Base-by-base conservation (phyloP, 2,888 invertebrate species). In the Trimorus sp. region DNA sequence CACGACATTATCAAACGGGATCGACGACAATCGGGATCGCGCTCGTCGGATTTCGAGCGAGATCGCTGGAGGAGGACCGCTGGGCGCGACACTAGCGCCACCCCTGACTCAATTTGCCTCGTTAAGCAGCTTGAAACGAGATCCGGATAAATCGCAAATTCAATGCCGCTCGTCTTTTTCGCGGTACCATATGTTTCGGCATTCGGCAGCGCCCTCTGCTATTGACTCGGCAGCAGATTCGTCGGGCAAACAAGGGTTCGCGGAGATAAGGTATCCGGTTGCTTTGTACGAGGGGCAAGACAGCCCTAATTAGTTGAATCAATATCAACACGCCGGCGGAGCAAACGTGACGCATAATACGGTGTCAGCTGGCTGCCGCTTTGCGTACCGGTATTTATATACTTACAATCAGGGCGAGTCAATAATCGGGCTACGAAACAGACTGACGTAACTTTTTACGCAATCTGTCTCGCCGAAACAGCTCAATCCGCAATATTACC, bases 261-360 rank as follows among this genome's bases (percentile, higher is more conserved):
- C 60, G 60, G 42, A 76, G 76, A 73, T 79, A 82, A 82, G 78
- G 78, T 82, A 82, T 77, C 83, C 65, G 54, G 66, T 71, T 59
- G 76, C 79, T 79, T 79, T 71, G 62, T 12, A 42, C 79, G 53
- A 63, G 59, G 79, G 79, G 73, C 73, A 77, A 83, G 78, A 70
- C 69, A 68, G 70, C 45, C 62, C 84, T 88, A 89, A 89, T 89
- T 89, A 88, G 87, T 87, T 86, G 87, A 89, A 89, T 89, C 89
- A 89, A 89, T 89, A 89, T 84, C 83, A 83, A 87, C 86, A 88
- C 87, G 77, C 84, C 70, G 26, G 66, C 65, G 83, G 86, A 80
- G 84, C 84, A 89, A 87, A 88, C 84, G 83, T 82, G 69, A 65
- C 79, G 76, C 78, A 79, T 65, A 84, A 70, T 75, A 73, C 73